A percentile compares a stretch with the other conserved stretches of the same genome.
These are phyloP conservation scores for Hypotaenidia philippensis DNA, from an alignment of 2,797 vertebrate species.

Conservation along the genomic window DNA sequence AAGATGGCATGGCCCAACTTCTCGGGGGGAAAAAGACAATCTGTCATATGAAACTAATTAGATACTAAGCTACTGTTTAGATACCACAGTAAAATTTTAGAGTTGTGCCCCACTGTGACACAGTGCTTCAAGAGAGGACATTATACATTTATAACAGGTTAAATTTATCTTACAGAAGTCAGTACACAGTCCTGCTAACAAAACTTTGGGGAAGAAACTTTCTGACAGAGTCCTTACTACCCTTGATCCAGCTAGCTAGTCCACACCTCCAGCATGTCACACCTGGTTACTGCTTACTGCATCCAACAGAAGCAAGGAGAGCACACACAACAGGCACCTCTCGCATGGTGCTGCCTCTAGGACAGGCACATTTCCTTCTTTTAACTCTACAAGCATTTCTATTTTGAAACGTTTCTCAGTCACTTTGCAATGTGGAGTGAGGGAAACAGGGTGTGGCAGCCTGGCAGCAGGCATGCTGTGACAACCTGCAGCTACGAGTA, in stretches of 20 bases:
- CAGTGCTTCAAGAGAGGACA: neutral
- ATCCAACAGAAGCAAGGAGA: neutral
- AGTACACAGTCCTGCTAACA: neutral
- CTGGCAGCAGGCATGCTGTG: neutral
- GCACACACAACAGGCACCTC: neutral
- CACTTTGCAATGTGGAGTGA: neutral
- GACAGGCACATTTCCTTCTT: neutral
- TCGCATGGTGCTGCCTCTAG: rapidly evolving
- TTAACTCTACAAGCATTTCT: neutral
- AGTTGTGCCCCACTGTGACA: neutral
- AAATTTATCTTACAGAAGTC: neutral
- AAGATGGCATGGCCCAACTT: neutral
- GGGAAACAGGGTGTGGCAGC: neutral
- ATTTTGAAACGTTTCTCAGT: neutral
- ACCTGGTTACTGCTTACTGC: neutral
- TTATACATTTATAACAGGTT: neutral
- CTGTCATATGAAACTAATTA: neutral
- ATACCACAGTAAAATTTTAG: neutral
- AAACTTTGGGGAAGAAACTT: neutral
- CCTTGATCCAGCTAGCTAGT: neutral
- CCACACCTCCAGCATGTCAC: neutral
- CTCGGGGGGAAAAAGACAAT: neutral
- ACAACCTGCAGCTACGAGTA: neutral
- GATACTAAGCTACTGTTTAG: neutral
- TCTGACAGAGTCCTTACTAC: no score